phyloP scores from a whole-genome alignment of 2,888 invertebrate genomes.

The Drosophila kokeensis region DNA sequence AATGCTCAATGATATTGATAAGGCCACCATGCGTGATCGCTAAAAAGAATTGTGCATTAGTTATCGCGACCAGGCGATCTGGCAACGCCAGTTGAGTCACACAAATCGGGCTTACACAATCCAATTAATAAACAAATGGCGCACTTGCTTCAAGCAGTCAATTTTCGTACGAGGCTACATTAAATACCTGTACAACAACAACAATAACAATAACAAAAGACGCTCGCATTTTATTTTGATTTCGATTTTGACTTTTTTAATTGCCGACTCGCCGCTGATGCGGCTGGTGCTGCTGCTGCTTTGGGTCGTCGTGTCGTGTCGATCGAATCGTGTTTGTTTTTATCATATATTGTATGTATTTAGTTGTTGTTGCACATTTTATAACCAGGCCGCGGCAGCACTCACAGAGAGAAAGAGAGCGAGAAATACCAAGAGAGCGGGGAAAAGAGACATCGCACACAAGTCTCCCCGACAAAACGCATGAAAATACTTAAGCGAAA shows the following conservation, averaged over 20 bases:
- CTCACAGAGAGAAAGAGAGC: slow-evolving; percentile 15
- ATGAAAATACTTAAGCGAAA: slow-evolving; percentile 77
- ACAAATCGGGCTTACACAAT: slow-evolving; percentile 40
- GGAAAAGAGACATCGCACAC: slow-evolving; percentile 10
- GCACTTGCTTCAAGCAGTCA: slow-evolving; percentile 47
- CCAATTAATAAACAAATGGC: slow-evolving; percentile 38
- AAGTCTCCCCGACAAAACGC: slow-evolving; percentile 45
- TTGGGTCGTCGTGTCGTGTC: slow-evolving; percentile 60
- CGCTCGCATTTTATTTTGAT: slow-evolving; percentile 30
- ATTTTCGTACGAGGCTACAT: slow-evolving; percentile 6
- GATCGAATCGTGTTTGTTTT: slow-evolving; percentile 72
- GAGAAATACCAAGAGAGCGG: slow-evolving; percentile 5
- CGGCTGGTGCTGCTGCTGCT: slow-evolving; percentile 20
- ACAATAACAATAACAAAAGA: slow-evolving; percentile 5
- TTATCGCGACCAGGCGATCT: slow-evolving; percentile 31
- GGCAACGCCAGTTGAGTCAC: slow-evolving; percentile 41
- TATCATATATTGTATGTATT: slow-evolving; percentile 62
- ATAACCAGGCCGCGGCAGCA: slow-evolving; percentile 57
- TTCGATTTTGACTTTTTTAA: slow-evolving; percentile 53
- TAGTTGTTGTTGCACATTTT: slow-evolving; percentile 75
- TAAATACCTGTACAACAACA: slow-evolving; percentile 32
- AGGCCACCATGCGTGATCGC: slow-evolving; percentile 4
- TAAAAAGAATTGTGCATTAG: slow-evolving; percentile 22
- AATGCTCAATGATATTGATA: slow-evolving; percentile 33
- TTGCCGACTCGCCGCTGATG: slow-evolving; percentile 28